Evolutionary conservation across 2,888 invertebrate species (phyloP).

Genomic region (Catonia carolina): DNA sequence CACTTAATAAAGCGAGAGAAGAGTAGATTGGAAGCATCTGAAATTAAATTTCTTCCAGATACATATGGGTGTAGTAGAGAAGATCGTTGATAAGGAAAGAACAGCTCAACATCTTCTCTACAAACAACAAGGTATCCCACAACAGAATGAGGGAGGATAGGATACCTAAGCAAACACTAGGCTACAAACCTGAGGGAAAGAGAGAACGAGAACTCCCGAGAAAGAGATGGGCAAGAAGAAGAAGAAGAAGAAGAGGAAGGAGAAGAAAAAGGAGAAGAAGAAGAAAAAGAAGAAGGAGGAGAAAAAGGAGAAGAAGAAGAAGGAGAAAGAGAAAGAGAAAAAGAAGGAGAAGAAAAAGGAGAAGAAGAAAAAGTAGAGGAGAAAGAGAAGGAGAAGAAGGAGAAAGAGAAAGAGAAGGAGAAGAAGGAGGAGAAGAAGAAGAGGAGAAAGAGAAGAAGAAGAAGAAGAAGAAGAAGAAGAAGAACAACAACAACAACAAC

Average conservation of each 20-base stretch:
- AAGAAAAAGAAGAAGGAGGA: background rate
- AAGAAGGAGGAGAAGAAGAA: slow-evolving; percentile 10
- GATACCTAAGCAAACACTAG: no score
- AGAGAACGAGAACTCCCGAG: no score
- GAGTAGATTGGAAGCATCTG: no score
- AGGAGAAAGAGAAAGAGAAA: slow-evolving; percentile 6
- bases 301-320: slow-evolving; percentile 4
- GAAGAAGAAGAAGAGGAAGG: background rate
- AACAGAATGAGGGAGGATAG: no score
- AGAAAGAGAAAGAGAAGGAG: slow-evolving; percentile 16
- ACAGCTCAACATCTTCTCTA: no score
- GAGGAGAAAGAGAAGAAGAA: slow-evolving; percentile 11
- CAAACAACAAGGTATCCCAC: no score
- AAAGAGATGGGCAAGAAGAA: slow-evolving; percentile 22
- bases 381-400: slow-evolving; percentile 13
- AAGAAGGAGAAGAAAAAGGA: slow-evolving; percentile 15
- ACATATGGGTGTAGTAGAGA: no score
- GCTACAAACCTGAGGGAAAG: no score
- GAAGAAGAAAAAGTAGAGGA: slow-evolving; percentile 11
- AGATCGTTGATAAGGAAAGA: no score
- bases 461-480: background rate
- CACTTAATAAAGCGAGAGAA: slow-evolving; percentile 19
- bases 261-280: background rate
- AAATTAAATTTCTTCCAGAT: no score
- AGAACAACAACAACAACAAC: background rate